Evolutionary conservation across 2,797 vertebrate species (phyloP).

Genomic region (Alfaro cultratus): DNA sequence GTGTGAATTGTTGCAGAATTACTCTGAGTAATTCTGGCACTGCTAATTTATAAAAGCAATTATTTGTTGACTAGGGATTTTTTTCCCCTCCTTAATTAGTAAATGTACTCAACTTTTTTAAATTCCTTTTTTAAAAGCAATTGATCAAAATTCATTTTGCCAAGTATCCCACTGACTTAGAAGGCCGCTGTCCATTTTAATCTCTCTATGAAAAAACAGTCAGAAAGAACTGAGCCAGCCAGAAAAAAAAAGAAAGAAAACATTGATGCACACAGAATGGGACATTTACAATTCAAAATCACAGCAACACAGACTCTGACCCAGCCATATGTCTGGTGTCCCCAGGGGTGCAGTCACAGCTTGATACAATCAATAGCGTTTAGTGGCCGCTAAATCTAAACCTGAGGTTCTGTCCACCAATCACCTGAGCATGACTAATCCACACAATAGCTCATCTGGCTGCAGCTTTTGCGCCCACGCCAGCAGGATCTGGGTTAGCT

Average conservation of each 20-base stretch:
- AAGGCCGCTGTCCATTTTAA: conserved; percentile 37
- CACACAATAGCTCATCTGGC: conserved; percentile 13
- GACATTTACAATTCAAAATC: conserved; percentile 36
- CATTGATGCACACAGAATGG: conserved; percentile 24
- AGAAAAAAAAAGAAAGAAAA: conserved; percentile 27
- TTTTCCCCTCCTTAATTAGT: not conserved
- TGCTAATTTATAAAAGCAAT: not conserved
- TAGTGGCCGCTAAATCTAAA: conserved; percentile 31
- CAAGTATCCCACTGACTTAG: not conserved
- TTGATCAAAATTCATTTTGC: not conserved
- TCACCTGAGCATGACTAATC: conserved; percentile 56
- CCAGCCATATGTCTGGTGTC: conserved; percentile 51
- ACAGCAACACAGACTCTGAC: conserved; percentile 34
- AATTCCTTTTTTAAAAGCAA: not conserved
- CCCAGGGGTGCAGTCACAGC: conserved; percentile 42
- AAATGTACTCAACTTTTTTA: not conserved
- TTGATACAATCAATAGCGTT: conserved; percentile 63
- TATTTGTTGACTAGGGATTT: not conserved
- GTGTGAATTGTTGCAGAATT: not conserved
- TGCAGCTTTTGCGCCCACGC: conserved; percentile 23
- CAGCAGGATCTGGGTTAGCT: conserved; percentile 49
- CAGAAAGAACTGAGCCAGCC: conserved; percentile 24
- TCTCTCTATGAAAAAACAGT: conserved; percentile 41
- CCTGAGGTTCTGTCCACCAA: conserved; percentile 30
- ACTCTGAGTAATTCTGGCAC: not conserved